These are phyloP conservation scores for Nomia melanderi DNA, from an alignment of 1,140 invertebrate genomes.

Conservation along the genomic window DNA sequence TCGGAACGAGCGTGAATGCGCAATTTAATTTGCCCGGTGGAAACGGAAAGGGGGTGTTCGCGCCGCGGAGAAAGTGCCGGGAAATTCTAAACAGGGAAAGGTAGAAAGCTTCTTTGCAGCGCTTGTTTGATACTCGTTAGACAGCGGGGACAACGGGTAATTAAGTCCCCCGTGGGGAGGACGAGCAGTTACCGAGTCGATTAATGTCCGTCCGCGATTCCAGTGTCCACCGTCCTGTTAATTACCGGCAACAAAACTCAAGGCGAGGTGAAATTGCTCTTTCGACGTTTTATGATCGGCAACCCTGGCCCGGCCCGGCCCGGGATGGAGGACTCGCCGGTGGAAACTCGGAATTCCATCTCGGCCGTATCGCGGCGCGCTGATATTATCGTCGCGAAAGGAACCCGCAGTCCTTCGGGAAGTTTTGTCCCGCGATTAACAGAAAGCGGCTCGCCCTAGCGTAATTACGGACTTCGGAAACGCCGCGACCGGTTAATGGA, in stretches of 20 bases:
- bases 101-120: too few species aligned
- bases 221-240: constrained; percentile 8
- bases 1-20: too few species aligned
- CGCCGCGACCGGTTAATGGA: constrained; percentile 30
- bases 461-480: constrained; percentile 16
- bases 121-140: neutral
- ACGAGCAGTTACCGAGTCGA: constrained; percentile 11
- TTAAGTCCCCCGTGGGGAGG: constrained; percentile 4
- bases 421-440: constrained; percentile 17
- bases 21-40: neutral
- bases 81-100: neutral
- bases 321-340: neutral
- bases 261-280: constrained; percentile 9
- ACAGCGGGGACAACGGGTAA: neutral
- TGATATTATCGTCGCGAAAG: neutral
- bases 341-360: neutral
- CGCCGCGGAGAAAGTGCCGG: neutral
- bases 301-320: too few species aligned
- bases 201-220: constrained; percentile 11
- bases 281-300: constrained; percentile 8
- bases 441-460: neutral
- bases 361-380: neutral
- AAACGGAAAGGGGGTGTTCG: too few species aligned
- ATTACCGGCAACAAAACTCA: constrained; percentile 12
- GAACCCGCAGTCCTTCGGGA: constrained; percentile 17